Base-by-base conservation (phyloP, 2,888 invertebrate genomes). In the Nomada lathburiana region DNA sequence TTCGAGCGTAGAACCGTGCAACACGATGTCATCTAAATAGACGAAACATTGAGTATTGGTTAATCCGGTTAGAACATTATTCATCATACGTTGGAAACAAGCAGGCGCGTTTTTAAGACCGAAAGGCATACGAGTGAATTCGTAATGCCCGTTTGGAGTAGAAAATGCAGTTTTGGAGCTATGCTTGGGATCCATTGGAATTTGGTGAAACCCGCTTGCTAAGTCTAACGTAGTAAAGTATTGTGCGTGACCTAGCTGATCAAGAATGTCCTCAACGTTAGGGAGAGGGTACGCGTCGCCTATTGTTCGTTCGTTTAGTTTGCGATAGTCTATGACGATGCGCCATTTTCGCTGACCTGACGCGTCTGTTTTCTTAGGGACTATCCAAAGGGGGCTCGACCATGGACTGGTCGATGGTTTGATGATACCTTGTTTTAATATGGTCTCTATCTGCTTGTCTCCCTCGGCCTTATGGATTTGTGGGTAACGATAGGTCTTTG, bases 401-500 rank as follows among this genome's bases (percentile, higher is more conserved):
- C 53, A 53, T 53, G 53, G 20, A n/a, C 53, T 53, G 9, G 7
- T n/a, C n/a, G 53, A 53, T 53, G 53, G 53, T 53, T 53, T 53
- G n/a, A 59, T 59, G 3, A 59, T 59, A 16, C 59, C 36, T 18
- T 60, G 18, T 9, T 16, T n/a, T 36, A 60, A n/a, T n/a, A 60
- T 60, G 18, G 29, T 60, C 11, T 60, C 60, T 5, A 60, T 60
- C 18, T 60, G 60, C 18, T 60, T 60, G 4, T 60, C 36, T 36
- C 42, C 60, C 16, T 60, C 36, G 16, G 23, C n/a, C 7, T 60
- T 60, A 60, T 60, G 60, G 7, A 60, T 60, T 18, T 60, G n/a
- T 18, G 60, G 60, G 10, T 60, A 60, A 3, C 36, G 60, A 18
- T 60, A 60, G 18, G 18, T 29, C 16, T 60, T 60, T 18, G 36